phyloP scores from a whole-genome alignment of 2,888 invertebrate genomes.

The Plebejus melissa region DNA sequence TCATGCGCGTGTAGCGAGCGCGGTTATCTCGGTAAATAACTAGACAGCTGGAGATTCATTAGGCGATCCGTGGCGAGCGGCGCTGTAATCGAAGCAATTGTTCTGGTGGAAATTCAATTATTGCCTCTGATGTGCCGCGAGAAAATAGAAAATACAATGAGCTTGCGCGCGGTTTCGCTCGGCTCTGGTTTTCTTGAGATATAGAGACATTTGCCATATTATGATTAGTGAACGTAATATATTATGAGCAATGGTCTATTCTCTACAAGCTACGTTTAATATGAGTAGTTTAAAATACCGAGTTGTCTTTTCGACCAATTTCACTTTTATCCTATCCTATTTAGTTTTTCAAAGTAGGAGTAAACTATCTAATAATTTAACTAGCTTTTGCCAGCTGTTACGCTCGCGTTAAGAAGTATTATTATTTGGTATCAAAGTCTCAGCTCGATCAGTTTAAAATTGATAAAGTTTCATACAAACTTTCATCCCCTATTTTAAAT shows the following conservation, averaged over 20 bases:
- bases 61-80: slow-evolving; percentile 70
- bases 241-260: too few relatives aligned
- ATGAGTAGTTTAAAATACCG: too few relatives aligned
- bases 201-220: background rate
- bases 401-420: too few relatives aligned
- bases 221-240: too few relatives aligned
- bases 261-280: background rate
- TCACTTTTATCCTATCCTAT: background rate
- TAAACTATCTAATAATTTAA: background rate
- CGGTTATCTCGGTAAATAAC: slow-evolving; percentile 76
- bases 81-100: slow-evolving; percentile 76
- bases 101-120: slow-evolving; percentile 76
- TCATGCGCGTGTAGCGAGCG: slow-evolving; percentile 73
- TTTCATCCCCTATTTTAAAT: too few relatives aligned
- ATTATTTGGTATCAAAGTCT: too few relatives aligned
- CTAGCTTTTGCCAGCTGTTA: too few relatives aligned
- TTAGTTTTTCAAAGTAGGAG: background rate
- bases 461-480: too few relatives aligned
- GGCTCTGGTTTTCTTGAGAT: background rate
- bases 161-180: slow-evolving; percentile 27
- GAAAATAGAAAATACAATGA: slow-evolving; percentile 54
- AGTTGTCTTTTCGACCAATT: background rate
- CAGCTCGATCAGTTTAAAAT: too few relatives aligned
- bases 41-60: slow-evolving; percentile 77
- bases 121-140: slow-evolving; percentile 55